Evolutionary conservation across 2,113 vertebrate genomes (phyloP).

Genomic region (Manacus vitellinus): DNA sequence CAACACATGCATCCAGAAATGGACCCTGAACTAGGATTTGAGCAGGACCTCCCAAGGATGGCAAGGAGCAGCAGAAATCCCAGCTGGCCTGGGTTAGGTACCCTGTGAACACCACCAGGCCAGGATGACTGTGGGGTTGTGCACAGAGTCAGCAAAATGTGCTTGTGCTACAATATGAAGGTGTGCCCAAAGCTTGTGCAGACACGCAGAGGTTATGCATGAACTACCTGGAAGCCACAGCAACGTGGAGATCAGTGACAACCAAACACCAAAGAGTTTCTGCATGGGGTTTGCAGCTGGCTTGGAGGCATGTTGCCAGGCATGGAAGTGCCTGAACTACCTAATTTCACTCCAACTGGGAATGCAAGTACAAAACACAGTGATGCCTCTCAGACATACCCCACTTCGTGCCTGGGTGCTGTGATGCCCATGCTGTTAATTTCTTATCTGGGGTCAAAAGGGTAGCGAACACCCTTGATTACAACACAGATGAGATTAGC

Average conservation of each 20-base stretch:
- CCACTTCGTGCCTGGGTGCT: not conserved
- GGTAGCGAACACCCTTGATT: not conserved
- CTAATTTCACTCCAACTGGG: not conserved
- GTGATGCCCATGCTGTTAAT: not conserved
- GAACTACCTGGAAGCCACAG: not conserved
- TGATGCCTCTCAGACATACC: not conserved
- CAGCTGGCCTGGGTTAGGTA: not conserved
- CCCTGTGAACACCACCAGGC: fast-evolving
- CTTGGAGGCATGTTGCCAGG: not conserved
- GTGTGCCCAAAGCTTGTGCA: not conserved
- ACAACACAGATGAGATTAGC: not conserved
- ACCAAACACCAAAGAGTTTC: not conserved
- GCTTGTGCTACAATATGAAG: not conserved
- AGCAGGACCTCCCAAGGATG: not conserved
- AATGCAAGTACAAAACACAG: fast-evolving
- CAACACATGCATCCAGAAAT: not conserved
- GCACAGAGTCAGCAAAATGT: not conserved
- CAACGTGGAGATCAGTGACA: not conserved
- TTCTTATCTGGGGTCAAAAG: not conserved
- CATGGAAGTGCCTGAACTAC: not conserved
- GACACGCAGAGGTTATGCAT: fast-evolving
- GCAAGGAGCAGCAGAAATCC: not conserved
- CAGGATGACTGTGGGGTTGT: not conserved
- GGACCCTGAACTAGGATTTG: not conserved
- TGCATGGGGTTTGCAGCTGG: not conserved